Evolutionary conservation across 2,113 vertebrate species (phyloP).

Genomic region (Bubalus kerabau): DNA sequence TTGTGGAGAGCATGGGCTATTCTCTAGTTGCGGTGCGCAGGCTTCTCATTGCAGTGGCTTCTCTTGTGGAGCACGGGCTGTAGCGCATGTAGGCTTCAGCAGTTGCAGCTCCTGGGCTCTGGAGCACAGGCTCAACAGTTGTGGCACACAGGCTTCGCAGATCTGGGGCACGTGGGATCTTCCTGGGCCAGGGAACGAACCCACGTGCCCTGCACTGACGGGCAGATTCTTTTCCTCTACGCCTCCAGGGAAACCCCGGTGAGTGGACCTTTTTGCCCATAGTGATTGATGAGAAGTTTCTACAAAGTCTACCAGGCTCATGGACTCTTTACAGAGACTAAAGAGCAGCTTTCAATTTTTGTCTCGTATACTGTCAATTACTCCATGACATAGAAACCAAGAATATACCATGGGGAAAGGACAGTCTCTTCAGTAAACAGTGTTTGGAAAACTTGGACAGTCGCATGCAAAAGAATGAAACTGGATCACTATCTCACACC

Average conservation of each 20-base stretch:
- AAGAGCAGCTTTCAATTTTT: background rate
- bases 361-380: background rate
- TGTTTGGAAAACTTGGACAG: background rate
- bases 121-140: background rate
- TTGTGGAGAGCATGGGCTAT: fast-evolving
- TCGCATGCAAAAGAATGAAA: background rate
- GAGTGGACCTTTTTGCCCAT: background rate
- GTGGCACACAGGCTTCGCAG: background rate
- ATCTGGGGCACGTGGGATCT: background rate
- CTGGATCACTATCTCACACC: background rate
- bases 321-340: background rate
- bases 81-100: background rate
- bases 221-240: background rate
- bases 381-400: background rate
- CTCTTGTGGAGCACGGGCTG: background rate
- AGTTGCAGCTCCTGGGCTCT: background rate
- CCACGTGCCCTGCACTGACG: background rate
- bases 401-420: background rate
- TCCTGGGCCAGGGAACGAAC: background rate
- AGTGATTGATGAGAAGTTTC: background rate
- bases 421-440: background rate
- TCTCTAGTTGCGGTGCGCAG: fast-evolving
- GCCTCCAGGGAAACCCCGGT: background rate
- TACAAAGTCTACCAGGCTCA: background rate
- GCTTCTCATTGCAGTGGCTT: background rate